phyloP scores from a whole-genome alignment of 2,888 invertebrate genomes.

The Diplolepis rosae region DNA sequence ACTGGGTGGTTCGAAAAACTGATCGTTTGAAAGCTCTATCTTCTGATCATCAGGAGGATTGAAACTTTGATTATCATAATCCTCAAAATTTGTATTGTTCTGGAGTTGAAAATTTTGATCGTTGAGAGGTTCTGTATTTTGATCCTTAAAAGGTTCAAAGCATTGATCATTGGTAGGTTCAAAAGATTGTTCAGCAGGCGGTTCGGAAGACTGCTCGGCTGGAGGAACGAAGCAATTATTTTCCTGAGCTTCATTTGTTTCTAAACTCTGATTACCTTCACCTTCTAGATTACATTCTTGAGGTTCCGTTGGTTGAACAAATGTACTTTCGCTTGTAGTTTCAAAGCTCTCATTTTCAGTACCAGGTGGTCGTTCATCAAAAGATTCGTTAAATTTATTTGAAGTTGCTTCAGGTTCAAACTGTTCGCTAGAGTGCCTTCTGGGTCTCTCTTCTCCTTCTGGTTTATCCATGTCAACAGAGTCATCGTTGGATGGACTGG shows the following conservation, averaged over 20 bases:
- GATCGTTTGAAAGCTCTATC: slow-evolving; percentile 21
- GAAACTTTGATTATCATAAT: not conserved
- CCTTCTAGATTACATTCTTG: not conserved
- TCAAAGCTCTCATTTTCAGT: slow-evolving; percentile 20
- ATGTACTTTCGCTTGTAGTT: not conserved
- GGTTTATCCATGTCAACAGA: slow-evolving; percentile 11
- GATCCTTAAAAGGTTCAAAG: not conserved
- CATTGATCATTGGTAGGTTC: not conserved
- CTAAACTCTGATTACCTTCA: slow-evolving; percentile 34
- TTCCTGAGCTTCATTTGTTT: not conserved
- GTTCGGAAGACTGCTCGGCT: slow-evolving; percentile 1
- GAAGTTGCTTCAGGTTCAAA: not conserved
- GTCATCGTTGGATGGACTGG: slow-evolving; percentile 51
- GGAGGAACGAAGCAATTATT: slow-evolving; percentile 9
- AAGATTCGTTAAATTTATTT: slow-evolving; percentile 18
- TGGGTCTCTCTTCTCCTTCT: slow-evolving; percentile 36
- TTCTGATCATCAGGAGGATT: not conserved
- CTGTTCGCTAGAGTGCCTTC: slow-evolving; percentile 7
- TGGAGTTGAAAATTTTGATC: not conserved
- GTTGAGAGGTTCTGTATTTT: too few relatives aligned
- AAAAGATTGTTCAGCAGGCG: slow-evolving; percentile 15
- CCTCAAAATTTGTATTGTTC: not conserved
- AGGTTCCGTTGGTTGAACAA: not conserved
- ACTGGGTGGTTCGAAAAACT: not conserved
- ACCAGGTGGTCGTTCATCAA: slow-evolving; percentile 27